These are phyloP conservation scores for Corythoichthys haematopterus DNA, from an alignment of 2,113 vertebrate species.

Conservation along the genomic window DNA sequence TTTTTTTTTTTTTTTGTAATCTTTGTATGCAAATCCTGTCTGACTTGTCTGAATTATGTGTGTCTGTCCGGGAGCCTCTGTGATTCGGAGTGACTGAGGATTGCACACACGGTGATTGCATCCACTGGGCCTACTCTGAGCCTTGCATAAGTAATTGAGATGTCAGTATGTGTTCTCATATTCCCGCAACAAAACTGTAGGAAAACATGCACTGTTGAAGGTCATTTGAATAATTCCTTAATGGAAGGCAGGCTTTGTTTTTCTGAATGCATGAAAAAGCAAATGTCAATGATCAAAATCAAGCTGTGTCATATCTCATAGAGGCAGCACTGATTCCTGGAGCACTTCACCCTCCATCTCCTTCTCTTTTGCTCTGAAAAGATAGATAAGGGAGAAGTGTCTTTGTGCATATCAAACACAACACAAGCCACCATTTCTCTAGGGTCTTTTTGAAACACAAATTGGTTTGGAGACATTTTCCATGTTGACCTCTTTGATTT, in stretches of 20 bases:
- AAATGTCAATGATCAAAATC: slow-evolving; percentile 77
- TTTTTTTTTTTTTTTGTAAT: slow-evolving; percentile 46
- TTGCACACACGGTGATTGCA: slow-evolving; percentile 69
- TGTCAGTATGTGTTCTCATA: slow-evolving; percentile 74
- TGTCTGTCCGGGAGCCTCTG: slow-evolving; percentile 67
- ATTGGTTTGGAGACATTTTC: slow-evolving; percentile 72
- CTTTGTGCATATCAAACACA: slow-evolving; percentile 70
- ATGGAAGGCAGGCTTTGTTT: slow-evolving; percentile 72
- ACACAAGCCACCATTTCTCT: slow-evolving; percentile 61
- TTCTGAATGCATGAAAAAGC: slow-evolving; percentile 71
- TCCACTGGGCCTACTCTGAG: slow-evolving; percentile 72
- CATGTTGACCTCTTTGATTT: slow-evolving; percentile 69
- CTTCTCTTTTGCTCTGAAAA: slow-evolving; percentile 51
- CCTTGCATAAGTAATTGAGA: slow-evolving; percentile 75
- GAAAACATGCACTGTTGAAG: slow-evolving; percentile 73
- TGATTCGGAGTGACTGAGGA: slow-evolving; percentile 74
- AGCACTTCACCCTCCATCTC: slow-evolving; percentile 62
- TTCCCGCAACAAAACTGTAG: slow-evolving; percentile 72
- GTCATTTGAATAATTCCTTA: slow-evolving; percentile 77
- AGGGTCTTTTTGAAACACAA: slow-evolving; percentile 71
- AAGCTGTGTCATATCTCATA: slow-evolving; percentile 70
- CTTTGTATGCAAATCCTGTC: slow-evolving; percentile 75
- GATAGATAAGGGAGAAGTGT: slow-evolving; percentile 72
- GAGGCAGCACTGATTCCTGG: slow-evolving; percentile 65
- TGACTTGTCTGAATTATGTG: slow-evolving; percentile 73